Percentiles rank a stretch among this genome's conserved stretches.
Evolutionary conservation across 1,140 invertebrate genomes (phyloP).

Genomic region (Lepidostoma basale): DNA sequence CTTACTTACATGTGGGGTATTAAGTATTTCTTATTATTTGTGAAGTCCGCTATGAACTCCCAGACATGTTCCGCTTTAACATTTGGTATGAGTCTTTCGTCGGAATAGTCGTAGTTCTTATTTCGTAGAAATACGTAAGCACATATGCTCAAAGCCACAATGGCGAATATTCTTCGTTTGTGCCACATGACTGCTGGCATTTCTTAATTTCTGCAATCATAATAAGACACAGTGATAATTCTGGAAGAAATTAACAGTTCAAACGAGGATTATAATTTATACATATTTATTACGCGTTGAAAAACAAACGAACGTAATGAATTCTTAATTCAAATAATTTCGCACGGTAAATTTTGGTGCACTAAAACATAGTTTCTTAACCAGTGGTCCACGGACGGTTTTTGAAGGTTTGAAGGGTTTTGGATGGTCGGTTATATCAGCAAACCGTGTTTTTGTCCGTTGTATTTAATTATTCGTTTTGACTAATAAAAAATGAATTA

Average conservation of each 20-base stretch:
- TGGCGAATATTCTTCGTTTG: slow-evolving; percentile 31
- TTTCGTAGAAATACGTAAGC: slow-evolving; percentile 28
- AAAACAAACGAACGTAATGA: not conserved
- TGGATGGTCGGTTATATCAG: too few species aligned
- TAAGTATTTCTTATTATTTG: slow-evolving; percentile 68
- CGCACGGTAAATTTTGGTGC: too few species aligned
- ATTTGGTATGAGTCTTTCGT: slow-evolving; percentile 58
- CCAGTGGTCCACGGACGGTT: too few species aligned
- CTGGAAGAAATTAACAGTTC: not conserved
- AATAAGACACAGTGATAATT: not conserved
- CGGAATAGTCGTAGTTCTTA: slow-evolving; percentile 48
- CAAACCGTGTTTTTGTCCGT: too few species aligned
- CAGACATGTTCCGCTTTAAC: slow-evolving; percentile 66
- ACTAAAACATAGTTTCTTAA: too few species aligned
- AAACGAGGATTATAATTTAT: not conserved
- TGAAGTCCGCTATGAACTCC: slow-evolving; percentile 77
- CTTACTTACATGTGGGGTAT: slow-evolving; percentile 74
- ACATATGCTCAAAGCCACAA: slow-evolving; percentile 26
- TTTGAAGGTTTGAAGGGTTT: too few species aligned
- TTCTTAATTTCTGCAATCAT: not conserved
- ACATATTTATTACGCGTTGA: not conserved
- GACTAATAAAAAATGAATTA: too few species aligned
- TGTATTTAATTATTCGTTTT: too few species aligned
- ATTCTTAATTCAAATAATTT: not conserved
- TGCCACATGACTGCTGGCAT: slow-evolving; percentile 43